Percentiles rank a stretch among this genome's conserved stretches.
Conservation (phyloP, 2,888 invertebrate genomes). For the Callimorpha dominula region DNA sequence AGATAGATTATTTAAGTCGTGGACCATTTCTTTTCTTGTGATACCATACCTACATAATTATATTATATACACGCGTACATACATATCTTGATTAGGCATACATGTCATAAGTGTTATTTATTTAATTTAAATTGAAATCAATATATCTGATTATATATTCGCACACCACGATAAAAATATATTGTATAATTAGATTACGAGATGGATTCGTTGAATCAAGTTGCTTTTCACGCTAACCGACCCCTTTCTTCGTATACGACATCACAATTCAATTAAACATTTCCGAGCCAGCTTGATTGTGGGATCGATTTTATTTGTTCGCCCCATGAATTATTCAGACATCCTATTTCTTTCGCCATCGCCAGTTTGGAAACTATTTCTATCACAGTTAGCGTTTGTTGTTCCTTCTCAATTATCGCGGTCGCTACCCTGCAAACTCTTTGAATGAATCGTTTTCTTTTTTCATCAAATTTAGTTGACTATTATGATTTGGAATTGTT, state of each 20-base stretch:
- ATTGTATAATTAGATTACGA: conserved; percentile 33
- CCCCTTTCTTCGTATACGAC: conserved; percentile 66
- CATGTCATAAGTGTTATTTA: not conserved
- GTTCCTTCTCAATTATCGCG: not conserved
- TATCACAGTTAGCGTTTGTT: conserved; percentile 29
- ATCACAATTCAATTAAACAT: conserved; percentile 74
- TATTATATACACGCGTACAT: too few species aligned
- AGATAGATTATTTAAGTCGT: too few species aligned
- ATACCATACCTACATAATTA: too few species aligned
- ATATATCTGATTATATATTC: not conserved
- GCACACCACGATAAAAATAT: not conserved
- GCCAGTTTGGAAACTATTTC: conserved; percentile 36
- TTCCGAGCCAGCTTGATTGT: conserved; percentile 64
- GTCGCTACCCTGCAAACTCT: not conserved
- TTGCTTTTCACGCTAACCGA: conserved; percentile 62
- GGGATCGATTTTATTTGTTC: conserved; percentile 68
- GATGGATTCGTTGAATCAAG: conserved; percentile 27
- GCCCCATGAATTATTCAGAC: conserved; percentile 69
- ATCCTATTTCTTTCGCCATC: conserved; percentile 60
- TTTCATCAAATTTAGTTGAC: not conserved
- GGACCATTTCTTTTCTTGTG: too few species aligned
- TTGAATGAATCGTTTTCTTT: not conserved
- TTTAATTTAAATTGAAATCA: not conserved
- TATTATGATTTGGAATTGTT: not conserved
- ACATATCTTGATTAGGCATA: too few species aligned